Percentiles rank a stretch among this genome's conserved stretches.
phyloP scores from a whole-genome alignment of 2,888 invertebrate genomes.

The Acleris sparsana region DNA sequence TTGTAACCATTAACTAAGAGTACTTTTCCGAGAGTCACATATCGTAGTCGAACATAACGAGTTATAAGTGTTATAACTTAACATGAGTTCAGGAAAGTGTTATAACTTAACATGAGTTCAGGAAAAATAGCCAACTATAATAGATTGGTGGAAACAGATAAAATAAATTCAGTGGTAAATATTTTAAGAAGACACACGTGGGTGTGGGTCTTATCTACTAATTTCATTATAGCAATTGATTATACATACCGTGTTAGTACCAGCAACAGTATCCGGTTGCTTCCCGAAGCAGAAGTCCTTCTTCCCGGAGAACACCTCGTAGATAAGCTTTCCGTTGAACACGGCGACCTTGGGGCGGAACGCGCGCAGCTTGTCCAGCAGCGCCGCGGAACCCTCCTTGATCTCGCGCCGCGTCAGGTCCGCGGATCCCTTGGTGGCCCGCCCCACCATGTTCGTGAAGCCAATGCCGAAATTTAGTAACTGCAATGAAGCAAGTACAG shows the following conservation, averaged over 20 bases:
- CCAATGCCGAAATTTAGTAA: slow-evolving; percentile 97
- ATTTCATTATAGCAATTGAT: not conserved
- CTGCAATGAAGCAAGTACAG: slow-evolving; percentile 46
- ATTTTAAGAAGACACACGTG: too few relatives aligned
- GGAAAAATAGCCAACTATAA: too few relatives aligned
- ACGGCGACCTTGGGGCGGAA: slow-evolving; percentile 97
- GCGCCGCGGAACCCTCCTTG: slow-evolving; percentile 94
- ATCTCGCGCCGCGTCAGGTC: slow-evolving; percentile 97
- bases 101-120: too few relatives aligned
- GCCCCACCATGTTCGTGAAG: slow-evolving; percentile 98
- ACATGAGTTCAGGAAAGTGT: too few relatives aligned
- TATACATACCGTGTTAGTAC: slow-evolving; percentile 94
- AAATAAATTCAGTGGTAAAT: too few relatives aligned
- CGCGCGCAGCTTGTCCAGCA: slow-evolving; percentile 94
- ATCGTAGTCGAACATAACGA: too few relatives aligned
- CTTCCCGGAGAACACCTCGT: slow-evolving; percentile 98
- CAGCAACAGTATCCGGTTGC: slow-evolving; percentile 96
- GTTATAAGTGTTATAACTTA: too few relatives aligned
- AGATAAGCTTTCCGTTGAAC: slow-evolving; percentile 99
- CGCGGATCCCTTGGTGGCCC: slow-evolving; percentile 97
- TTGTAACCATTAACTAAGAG: too few relatives aligned
- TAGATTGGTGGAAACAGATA: too few relatives aligned
- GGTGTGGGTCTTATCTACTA: too few relatives aligned
- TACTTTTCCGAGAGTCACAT: too few relatives aligned
- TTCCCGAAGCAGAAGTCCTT: slow-evolving; percentile 98